Evolutionary conservation across 2,888 invertebrate species (phyloP).

Genomic region (Dioctria rufipes): DNA sequence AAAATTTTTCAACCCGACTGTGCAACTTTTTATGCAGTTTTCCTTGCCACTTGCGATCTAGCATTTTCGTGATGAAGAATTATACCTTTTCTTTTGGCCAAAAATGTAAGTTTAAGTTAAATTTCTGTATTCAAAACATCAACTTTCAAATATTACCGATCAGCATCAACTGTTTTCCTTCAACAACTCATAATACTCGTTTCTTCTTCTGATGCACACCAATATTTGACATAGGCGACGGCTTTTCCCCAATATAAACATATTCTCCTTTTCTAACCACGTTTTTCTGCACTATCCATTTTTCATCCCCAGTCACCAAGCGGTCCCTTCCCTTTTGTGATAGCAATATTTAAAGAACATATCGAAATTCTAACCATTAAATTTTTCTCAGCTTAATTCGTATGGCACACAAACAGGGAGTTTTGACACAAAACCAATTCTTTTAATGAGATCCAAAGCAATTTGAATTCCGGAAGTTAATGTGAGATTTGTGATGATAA

Average conservation of each 20-base stretch:
- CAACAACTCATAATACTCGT: no score
- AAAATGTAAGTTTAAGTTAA: background rate
- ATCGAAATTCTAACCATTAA: conserved; percentile 15
- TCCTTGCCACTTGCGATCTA: background rate
- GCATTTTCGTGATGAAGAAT: background rate
- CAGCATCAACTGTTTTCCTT: conserved; percentile 1
- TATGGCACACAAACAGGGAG: background rate
- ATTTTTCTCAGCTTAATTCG: background rate
- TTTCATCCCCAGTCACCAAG: conserved; percentile 8
- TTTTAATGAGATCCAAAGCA: conserved; percentile 3
- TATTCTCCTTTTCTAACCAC: background rate
- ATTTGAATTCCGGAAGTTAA: conserved; percentile 2
- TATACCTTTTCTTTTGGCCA: conserved; percentile 6
- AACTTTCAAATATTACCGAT: conserved; percentile 5
- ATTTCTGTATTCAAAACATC: conserved; percentile 19
- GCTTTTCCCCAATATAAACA: background rate
- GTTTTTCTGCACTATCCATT: background rate
- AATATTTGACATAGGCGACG: background rate
- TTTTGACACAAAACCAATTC: conserved; percentile 1
- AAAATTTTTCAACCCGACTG: background rate
- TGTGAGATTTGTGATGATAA: background rate
- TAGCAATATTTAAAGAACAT: background rate
- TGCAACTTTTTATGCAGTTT: background rate
- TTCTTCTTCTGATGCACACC: conserved; percentile 1
- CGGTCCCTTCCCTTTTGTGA: background rate